Percentiles rank a stretch among this genome's conserved stretches.
These are phyloP conservation scores for Diarsia dahlii DNA, from an alignment of 2,888 invertebrate genomes.

Conservation along the genomic window DNA sequence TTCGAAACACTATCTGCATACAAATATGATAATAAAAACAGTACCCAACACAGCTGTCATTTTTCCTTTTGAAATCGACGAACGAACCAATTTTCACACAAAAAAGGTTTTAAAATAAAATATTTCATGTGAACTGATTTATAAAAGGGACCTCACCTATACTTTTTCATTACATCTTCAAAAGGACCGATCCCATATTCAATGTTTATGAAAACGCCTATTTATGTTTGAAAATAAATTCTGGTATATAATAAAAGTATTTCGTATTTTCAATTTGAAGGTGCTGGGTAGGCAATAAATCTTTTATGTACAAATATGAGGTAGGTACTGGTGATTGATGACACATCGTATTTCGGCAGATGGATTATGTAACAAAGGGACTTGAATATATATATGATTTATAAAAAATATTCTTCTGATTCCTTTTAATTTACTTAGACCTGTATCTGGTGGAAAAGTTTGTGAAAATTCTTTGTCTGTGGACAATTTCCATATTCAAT, in stretches of 20 bases:
- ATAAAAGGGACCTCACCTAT: slow-evolving; percentile 25
- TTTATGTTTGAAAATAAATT: slow-evolving; percentile 40
- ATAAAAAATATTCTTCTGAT: neutral
- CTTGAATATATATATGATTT: slow-evolving; percentile 1
- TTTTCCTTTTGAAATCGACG: slow-evolving; percentile 32
- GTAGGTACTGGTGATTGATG: slow-evolving; percentile 38
- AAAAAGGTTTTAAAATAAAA: slow-evolving; percentile 42
- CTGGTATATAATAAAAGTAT: slow-evolving; percentile 35
- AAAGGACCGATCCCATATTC: slow-evolving; percentile 30
- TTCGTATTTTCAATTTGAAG: slow-evolving; percentile 53
- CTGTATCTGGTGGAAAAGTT: neutral
- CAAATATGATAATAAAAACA: slow-evolving; percentile 38
- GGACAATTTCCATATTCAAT: too few species aligned
- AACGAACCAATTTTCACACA: slow-evolving; percentile 35
- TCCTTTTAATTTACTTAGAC: neutral
- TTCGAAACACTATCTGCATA: slow-evolving; percentile 38
- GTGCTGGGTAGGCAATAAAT: slow-evolving; percentile 44
- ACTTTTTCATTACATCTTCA: slow-evolving; percentile 50
- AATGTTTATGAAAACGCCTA: slow-evolving; percentile 32
- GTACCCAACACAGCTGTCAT: slow-evolving; percentile 32
- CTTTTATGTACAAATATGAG: slow-evolving; percentile 51
- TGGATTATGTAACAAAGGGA: slow-evolving; percentile 12
- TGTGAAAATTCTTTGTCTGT: neutral
- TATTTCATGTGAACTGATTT: slow-evolving; percentile 38
- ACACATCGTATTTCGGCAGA: slow-evolving; percentile 21